phyloP scores from a whole-genome alignment of 1,140 invertebrate genomes.

The Adoxophyes honmai region DNA sequence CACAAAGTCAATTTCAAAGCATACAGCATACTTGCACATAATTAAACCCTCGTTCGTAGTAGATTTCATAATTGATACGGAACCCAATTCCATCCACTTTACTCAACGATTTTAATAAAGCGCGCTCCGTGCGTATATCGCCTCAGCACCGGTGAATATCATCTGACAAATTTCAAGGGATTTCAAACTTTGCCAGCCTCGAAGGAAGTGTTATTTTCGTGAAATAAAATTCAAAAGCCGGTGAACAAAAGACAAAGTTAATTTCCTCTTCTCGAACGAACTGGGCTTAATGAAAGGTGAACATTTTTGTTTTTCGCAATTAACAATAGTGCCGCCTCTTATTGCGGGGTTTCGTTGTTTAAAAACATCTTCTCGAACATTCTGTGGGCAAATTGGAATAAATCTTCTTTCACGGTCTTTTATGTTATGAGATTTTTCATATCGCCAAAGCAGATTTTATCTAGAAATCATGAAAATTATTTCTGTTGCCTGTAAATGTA shows the following conservation, averaged over 20 bases:
- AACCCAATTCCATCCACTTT: not conserved
- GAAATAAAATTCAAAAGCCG: too few relatives aligned
- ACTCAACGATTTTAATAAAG: conserved; percentile 12
- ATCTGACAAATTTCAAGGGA: not conserved
- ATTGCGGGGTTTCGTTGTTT: too few relatives aligned
- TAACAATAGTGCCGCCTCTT: conserved; percentile 1
- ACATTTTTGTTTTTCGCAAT: conserved; percentile 10
- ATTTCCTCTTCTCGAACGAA: conserved; percentile 7
- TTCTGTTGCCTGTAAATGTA: too few relatives aligned
- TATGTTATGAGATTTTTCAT: too few relatives aligned
- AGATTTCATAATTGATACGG: not conserved
- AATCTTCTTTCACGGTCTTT: too few relatives aligned
- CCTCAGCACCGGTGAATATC: conserved; percentile 3
- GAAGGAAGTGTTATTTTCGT: not conserved
- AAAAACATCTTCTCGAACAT: too few relatives aligned
- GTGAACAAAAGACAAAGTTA: conserved; percentile 12
- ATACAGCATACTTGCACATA: too few relatives aligned
- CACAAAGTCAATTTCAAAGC: too few relatives aligned
- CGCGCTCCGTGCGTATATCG: not conserved
- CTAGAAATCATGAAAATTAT: too few relatives aligned
- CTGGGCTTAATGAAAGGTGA: conserved; percentile 9
- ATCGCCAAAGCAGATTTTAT: too few relatives aligned
- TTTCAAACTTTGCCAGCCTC: not conserved
- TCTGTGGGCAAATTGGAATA: too few relatives aligned
- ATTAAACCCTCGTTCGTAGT: too few relatives aligned